Base-by-base conservation (phyloP, 1,140 invertebrate species). In the Drosophila tristis region DNA sequence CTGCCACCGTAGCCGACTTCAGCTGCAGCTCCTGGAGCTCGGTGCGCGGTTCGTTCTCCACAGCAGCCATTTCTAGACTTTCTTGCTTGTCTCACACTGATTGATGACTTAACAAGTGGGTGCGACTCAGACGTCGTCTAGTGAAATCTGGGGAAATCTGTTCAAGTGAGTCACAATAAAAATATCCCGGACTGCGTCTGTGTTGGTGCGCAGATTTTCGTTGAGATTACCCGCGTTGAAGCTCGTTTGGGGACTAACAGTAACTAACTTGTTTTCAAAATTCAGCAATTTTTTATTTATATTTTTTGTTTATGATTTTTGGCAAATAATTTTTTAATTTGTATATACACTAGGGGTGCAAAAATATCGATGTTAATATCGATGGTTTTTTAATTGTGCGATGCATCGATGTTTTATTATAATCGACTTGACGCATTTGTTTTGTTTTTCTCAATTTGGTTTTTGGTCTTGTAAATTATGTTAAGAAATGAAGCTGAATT, bases 1-100 rank as follows among this genome's bases (percentile, higher is more conserved):
- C 96, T 78, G 96, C 96, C 74, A 94, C 94, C 92, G 96, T 94
- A 74, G 94, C 95, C 51, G 96, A 93, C 93, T 96, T 96, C 61
- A 96, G 93, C 92, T 97, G 96, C 73, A 97, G 92, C 90, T 97
- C 96, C 92, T 97, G 96, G 77, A 97, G 92, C 92, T 97, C 96
- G 5, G 96, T 95, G 59, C 94, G 93, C 47, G 95, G 95, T 55
- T 94, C 94, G 49, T 91, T 87, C 42, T 68, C 72, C 15, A 91
- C 92, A 44, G 91, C 93, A 93, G 91, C 94, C 95, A 78, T 93
- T 59, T 66, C 63, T 50, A 54, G 26, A 16, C 44, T 31, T 51
- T 48, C 49, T 8, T 54, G 58, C 56, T 53, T 56, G 39, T 11
- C 23, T 54, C 47, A 48, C 44, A 58, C 51, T 78, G 59, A 48